Conservation (phyloP, 2,113 vertebrate genomes). For the Malurus elegans region DNA sequence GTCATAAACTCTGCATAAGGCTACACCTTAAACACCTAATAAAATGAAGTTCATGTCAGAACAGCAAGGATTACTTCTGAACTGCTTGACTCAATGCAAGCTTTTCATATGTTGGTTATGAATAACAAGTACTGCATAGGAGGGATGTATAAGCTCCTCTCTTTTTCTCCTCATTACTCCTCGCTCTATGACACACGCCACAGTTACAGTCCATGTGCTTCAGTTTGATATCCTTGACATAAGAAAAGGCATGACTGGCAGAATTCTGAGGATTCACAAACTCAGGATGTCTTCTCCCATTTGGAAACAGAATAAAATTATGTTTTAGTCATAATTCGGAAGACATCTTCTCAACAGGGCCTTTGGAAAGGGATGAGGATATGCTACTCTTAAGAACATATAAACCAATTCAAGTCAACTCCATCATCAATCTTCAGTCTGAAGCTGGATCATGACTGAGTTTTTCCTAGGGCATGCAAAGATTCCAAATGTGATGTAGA, state of each 20-base stretch:
- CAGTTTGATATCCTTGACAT: background rate
- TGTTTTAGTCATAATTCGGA: background rate
- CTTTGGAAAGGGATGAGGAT: background rate
- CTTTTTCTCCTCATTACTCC: background rate
- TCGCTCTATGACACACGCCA: background rate
- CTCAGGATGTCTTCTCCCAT: background rate
- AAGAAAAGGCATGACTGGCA: background rate
- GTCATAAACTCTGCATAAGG: background rate
- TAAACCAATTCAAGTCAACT: background rate
- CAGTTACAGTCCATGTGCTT: background rate
- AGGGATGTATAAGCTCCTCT: background rate
- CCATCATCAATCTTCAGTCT: background rate
- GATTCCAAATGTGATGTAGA: background rate
- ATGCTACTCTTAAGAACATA: background rate
- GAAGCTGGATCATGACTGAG: background rate
- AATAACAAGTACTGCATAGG: background rate
- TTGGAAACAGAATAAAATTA: background rate
- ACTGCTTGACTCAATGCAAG: background rate
- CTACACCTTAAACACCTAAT: background rate
- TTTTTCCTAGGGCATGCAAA: background rate
- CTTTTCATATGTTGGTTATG: background rate
- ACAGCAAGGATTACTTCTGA: background rate
- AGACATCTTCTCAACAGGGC: background rate
- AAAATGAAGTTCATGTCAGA: background rate
- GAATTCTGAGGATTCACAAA: background rate